Evolutionary conservation across 2,797 vertebrate species (phyloP), one percentile per base, ranked within the genome.

Genomic region (Meriones psammophilus): DNA sequence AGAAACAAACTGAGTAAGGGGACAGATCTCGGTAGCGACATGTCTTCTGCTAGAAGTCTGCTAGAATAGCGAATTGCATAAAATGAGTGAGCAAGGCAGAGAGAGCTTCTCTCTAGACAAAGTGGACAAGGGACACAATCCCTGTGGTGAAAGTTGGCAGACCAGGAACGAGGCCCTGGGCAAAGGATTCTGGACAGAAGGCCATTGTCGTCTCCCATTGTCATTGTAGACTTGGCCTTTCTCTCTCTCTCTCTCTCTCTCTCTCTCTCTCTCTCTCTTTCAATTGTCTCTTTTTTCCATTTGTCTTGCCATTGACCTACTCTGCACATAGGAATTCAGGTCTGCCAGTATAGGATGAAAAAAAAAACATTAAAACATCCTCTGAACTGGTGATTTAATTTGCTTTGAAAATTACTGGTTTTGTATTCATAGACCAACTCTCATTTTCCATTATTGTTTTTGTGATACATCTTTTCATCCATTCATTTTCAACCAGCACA

Each of bases 261-360:
- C 42, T 42, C 42, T 42, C 42, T 42, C 3, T 42, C 42, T 42
- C 42, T 42, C 42, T 42, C 42, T 33, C 46, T 86, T 94, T 24
- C 17, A 66, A 1, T 74, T 77, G 60, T n/a, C 12, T 69, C 36
- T 26, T 12, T 62, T 88, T 92, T 94, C 86, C 33, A 68, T 30
- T 42, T 76, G 71, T 83, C 88, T 79, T 87, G 20, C 12, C 78
- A 3, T 30, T 95, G 56, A 91, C 8, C 90, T 68, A 91, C 66
- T 91, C 77, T 80, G n/a, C 22, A 33, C 17, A 78, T 33, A 46
- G 0, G 50, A 18, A 71, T 50, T 87, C 50, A 93, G n/a, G 30
- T 96, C 9, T 26, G 33, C 14, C 4, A 42, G 28, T 71, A 92
- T 84, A 69, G 66, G 10, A 77, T 46, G 20, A 28, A 42, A 17